Conservation (phyloP, 2,113 vertebrate genomes). For the Dipodomys merriami region DNA sequence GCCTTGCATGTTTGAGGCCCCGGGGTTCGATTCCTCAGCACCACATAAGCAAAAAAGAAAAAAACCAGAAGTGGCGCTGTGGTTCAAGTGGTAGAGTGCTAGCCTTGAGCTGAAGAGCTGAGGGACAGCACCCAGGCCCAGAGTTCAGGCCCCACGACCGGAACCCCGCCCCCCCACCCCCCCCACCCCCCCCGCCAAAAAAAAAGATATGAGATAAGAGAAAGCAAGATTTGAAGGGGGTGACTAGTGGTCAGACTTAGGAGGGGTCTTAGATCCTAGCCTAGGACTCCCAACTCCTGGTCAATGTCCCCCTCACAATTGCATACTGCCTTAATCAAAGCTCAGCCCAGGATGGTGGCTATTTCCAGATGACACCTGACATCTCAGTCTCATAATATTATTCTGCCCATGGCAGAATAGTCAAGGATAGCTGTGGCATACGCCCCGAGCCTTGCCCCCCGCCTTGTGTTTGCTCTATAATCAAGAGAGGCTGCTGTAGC, state of each 20-base stretch:
- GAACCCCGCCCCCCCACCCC: too few species aligned
- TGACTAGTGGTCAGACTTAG: neutral
- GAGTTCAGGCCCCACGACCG: too few species aligned
- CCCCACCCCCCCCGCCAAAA: too few species aligned
- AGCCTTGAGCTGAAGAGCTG: too few species aligned
- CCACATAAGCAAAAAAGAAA: too few species aligned
- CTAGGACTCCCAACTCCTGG: neutral
- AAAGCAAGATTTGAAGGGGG: neutral
- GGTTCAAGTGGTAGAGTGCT: too few species aligned
- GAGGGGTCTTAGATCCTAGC: neutral
- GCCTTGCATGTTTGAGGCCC: too few species aligned
- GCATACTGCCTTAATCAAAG: neutral
- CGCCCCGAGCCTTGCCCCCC: too few species aligned
- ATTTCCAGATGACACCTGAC: neutral
- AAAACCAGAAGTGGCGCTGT: too few species aligned
- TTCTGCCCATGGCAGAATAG: neutral
- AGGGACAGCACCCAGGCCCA: too few species aligned
- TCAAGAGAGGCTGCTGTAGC: neutral
- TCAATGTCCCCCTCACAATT: neutral
- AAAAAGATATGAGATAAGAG: neutral
- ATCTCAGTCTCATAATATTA: neutral
- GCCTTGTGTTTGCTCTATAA: neutral
- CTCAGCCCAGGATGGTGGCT: neutral
- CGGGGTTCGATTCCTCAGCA: too few species aligned
- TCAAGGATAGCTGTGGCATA: neutral